Percentiles rank a stretch among this genome's conserved stretches.
These are phyloP conservation scores for Ptychochromis oligacanthus DNA, from an alignment of 2,113 vertebrate genomes.

Conservation along the genomic window DNA sequence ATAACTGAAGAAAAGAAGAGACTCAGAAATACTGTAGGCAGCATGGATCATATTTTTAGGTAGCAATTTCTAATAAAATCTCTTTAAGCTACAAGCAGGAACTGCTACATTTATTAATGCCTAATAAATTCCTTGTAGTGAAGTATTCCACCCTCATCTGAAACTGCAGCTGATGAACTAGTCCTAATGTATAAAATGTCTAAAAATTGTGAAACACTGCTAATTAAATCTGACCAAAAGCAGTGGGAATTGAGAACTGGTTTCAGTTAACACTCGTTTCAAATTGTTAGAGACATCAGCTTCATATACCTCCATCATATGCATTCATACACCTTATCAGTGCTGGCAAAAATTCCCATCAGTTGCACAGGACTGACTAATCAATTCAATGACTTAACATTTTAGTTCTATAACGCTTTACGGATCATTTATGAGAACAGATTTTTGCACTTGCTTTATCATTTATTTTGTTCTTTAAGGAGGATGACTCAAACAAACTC, in stretches of 20 bases:
- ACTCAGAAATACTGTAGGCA: background rate
- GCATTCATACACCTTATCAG: background rate
- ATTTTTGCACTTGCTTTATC: background rate
- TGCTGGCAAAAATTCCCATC: background rate
- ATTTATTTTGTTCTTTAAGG: background rate
- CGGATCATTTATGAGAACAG: background rate
- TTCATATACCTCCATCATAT: background rate
- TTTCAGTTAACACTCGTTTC: background rate
- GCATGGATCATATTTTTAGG: background rate
- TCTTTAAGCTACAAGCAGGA: background rate
- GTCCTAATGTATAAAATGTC: background rate
- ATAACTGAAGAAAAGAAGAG: conserved; percentile 13
- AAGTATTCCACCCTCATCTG: background rate
- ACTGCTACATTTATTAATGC: background rate
- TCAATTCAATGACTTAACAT: background rate
- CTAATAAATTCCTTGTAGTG: background rate
- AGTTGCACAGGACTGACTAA: background rate
- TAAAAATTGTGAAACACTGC: background rate
- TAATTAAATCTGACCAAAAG: background rate
- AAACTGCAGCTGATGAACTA: background rate
- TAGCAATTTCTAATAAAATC: background rate
- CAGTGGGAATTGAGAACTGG: background rate
- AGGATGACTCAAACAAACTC: background rate
- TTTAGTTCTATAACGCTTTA: background rate
- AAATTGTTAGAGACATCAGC: background rate